These are phyloP conservation scores for Agrotis exclamationis DNA, from an alignment of 2,888 invertebrate genomes.

Conservation along the genomic window DNA sequence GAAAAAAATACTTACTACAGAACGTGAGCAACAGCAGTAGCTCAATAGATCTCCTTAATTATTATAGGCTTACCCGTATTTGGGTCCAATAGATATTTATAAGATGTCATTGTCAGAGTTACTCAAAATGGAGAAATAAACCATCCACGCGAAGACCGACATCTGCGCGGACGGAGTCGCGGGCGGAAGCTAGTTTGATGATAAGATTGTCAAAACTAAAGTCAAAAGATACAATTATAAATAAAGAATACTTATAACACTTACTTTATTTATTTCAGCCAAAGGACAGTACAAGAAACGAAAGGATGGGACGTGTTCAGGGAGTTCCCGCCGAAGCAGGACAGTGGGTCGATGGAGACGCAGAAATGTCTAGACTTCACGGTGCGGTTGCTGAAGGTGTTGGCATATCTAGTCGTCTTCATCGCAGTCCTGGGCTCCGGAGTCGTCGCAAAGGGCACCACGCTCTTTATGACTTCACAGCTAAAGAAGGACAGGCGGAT, in stretches of 20 bases:
- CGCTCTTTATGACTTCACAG: conserved; percentile 98
- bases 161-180: no score
- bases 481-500: conserved; percentile 94
- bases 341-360: conserved; percentile 97
- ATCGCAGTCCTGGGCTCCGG: conserved; percentile 96
- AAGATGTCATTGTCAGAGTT: no score
- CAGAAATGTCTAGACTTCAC: conserved; percentile 96
- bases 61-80: no score
- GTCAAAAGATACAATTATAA: background rate
- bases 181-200: no score
- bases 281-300: conserved; percentile 96
- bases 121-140: no score
- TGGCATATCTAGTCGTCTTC: conserved; percentile 97
- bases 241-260: background rate
- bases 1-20: no score
- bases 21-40: no score
- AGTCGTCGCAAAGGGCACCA: conserved; percentile 96
- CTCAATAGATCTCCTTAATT: no score
- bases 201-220: conserved; percentile 1
- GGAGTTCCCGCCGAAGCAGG: conserved; percentile 97
- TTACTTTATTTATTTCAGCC: conserved; percentile 90
- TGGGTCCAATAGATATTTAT: no score
- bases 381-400: conserved; percentile 95
- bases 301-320: conserved; percentile 99
- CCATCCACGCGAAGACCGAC: no score